A percentile compares a stretch with the other conserved stretches of the same genome.
These are phyloP conservation scores for Oppia nitens DNA, from an alignment of 1,140 invertebrate species.

Conservation along the genomic window DNA sequence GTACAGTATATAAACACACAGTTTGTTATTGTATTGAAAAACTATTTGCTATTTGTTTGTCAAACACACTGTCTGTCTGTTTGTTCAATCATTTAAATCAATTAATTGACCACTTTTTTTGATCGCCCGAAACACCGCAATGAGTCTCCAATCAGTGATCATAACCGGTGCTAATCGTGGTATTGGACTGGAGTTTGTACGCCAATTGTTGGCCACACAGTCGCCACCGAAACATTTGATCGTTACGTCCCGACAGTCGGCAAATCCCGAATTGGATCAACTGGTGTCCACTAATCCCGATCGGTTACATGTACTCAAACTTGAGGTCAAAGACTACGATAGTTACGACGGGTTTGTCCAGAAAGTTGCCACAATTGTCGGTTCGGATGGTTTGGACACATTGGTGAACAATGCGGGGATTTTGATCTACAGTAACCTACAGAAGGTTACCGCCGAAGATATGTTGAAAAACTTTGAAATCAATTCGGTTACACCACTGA, in stretches of 20 bases:
- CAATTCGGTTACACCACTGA: slow-evolving; percentile 65
- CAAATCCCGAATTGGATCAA: slow-evolving; percentile 20
- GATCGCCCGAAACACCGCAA: too few relatives aligned
- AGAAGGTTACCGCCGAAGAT: slow-evolving; percentile 46
- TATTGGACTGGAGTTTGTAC: slow-evolving; percentile 62
- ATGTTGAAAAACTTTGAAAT: slow-evolving; percentile 47
- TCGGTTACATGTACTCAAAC: neutral
- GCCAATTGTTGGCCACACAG: slow-evolving; percentile 36
- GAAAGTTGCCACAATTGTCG: slow-evolving; percentile 30
- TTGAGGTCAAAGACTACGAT: slow-evolving; percentile 18
- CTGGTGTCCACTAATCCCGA: neutral
- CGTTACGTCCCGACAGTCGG: slow-evolving; percentile 49
- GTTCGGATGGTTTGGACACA: slow-evolving; percentile 52
- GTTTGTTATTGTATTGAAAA: too few relatives aligned
- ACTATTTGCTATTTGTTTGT: too few relatives aligned
- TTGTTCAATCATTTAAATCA: too few relatives aligned
- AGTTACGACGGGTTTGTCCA: slow-evolving; percentile 14
- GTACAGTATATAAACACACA: too few relatives aligned
- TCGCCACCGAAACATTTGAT: slow-evolving; percentile 45
- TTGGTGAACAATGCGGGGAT: slow-evolving; percentile 72
- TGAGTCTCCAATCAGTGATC: slow-evolving; percentile 35
- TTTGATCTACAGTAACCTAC: slow-evolving; percentile 49
- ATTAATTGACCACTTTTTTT: too few relatives aligned
- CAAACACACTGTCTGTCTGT: too few relatives aligned
- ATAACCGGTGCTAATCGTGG: slow-evolving; percentile 77